Evolutionary conservation across 64 coral and sea anemone genomes (phyloP).

Genomic region (Actinia equina): DNA sequence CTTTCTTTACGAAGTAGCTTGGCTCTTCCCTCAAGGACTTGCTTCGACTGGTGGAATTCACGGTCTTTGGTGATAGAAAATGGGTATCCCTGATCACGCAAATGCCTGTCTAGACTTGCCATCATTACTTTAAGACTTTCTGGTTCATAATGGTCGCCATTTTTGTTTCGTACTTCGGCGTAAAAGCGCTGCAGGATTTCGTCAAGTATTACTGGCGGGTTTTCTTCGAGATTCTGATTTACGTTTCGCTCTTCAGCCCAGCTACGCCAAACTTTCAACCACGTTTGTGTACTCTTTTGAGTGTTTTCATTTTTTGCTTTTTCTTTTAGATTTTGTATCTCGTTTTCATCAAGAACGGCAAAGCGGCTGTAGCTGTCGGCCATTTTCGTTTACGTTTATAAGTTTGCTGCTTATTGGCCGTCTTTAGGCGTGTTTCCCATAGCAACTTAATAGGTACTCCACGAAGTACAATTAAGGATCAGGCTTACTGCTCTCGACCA

Average conservation of each 20-base stretch:
- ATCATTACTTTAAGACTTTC: background rate
- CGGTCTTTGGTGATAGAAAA: conserved; percentile 16
- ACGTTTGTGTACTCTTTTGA: background rate
- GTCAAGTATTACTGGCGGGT: background rate
- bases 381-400: background rate
- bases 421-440: no score
- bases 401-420: background rate
- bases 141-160: background rate
- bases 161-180: background rate
- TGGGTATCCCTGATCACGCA: background rate
- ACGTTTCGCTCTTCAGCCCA: background rate
- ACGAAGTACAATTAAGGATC: background rate
- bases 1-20: background rate
- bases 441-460: background rate
- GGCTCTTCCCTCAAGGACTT: conserved; percentile 38
- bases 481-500: no score
- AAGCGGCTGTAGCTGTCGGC: conserved; percentile 4
- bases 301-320: background rate
- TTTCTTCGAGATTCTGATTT: background rate
- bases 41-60: conserved; percentile 18
- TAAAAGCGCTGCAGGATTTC: conserved; percentile 6
- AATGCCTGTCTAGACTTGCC: background rate
- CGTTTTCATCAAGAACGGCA: background rate
- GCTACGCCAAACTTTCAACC: background rate
- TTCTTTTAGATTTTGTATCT: background rate